phyloP scores from a whole-genome alignment of 2,888 invertebrate genomes.

The Seira musarum region DNA sequence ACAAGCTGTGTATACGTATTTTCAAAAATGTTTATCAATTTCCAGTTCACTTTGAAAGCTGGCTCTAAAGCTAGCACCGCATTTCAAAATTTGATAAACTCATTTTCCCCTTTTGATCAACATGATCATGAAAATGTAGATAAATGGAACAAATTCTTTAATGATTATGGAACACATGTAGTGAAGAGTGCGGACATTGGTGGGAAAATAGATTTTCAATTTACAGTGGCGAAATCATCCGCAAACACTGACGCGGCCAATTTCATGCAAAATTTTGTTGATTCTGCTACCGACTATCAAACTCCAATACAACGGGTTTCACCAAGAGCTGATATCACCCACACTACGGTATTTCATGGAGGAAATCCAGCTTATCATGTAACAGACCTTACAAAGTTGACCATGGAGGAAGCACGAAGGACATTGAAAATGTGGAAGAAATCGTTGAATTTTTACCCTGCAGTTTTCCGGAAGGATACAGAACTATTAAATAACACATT shows the following conservation, averaged over 20 bases:
- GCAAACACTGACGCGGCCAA: neutral
- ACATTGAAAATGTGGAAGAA: slow-evolving; percentile 51
- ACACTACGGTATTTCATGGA: slow-evolving; percentile 42
- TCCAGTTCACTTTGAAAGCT: no score
- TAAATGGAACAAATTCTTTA: slow-evolving; percentile 37
- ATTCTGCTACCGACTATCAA: neutral
- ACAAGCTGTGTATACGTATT: no score
- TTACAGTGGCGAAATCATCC: neutral
- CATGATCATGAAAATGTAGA: slow-evolving; percentile 16
- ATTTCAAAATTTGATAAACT: no score
- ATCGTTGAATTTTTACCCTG: slow-evolving; percentile 41
- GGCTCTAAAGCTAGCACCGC: no score
- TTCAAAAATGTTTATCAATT: no score
- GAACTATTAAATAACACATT: no score
- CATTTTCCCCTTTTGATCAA: slow-evolving; percentile 33
- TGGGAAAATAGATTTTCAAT: slow-evolving; percentile 23
- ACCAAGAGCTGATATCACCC: neutral
- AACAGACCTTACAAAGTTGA: slow-evolving; percentile 42
- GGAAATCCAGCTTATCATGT: slow-evolving; percentile 43
- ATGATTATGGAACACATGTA: slow-evolving; percentile 47
- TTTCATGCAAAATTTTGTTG: slow-evolving; percentile 13
- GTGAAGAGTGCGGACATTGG: slow-evolving; percentile 28
- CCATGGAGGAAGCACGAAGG: slow-evolving; percentile 27
- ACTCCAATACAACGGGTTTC: neutral
- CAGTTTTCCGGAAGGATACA: no score